Evolutionary conservation across 1,140 invertebrate species (phyloP).

Genomic region (Harpegnathos saltator): DNA sequence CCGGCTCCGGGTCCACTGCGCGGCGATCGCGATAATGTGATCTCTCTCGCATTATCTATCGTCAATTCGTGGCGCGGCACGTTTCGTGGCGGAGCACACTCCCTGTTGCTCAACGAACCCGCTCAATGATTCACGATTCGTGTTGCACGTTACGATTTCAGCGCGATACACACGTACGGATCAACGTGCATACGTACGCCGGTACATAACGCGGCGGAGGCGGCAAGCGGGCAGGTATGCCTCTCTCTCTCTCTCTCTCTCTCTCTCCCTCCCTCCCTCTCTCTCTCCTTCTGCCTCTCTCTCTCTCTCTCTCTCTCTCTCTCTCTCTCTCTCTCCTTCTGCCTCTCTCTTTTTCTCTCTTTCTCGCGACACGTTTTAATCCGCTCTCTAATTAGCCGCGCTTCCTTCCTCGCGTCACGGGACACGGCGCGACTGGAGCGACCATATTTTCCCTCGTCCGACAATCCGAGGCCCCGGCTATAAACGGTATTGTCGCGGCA

Average conservation of each 20-base stretch:
- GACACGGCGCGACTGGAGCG: not conserved
- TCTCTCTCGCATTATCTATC: slow-evolving; percentile 73
- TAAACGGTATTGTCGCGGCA: no score
- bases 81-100: slow-evolving; percentile 61
- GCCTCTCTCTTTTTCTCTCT: no score
- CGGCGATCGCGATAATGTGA: slow-evolving; percentile 76
- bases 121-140: slow-evolving; percentile 77
- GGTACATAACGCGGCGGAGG: no score
- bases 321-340: no score
- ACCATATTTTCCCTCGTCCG: not conserved
- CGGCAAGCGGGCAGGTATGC: not conserved
- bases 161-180: slow-evolving; percentile 29
- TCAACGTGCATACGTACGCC: not conserved
- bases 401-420: slow-evolving; percentile 41
- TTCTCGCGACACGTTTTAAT: slow-evolving; percentile 64
- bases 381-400: slow-evolving; percentile 58
- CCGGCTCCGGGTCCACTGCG: slow-evolving; percentile 54
- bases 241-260: slow-evolving; percentile 24
- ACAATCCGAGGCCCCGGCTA: not conserved
- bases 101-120: slow-evolving; percentile 62
- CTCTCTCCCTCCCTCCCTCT: no score
- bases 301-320: no score
- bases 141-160: slow-evolving; percentile 68
- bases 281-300: no score
- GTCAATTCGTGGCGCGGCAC: slow-evolving; percentile 62